Evolutionary conservation across 2,888 invertebrate species (phyloP).

Genomic region (Norana najaformis): DNA sequence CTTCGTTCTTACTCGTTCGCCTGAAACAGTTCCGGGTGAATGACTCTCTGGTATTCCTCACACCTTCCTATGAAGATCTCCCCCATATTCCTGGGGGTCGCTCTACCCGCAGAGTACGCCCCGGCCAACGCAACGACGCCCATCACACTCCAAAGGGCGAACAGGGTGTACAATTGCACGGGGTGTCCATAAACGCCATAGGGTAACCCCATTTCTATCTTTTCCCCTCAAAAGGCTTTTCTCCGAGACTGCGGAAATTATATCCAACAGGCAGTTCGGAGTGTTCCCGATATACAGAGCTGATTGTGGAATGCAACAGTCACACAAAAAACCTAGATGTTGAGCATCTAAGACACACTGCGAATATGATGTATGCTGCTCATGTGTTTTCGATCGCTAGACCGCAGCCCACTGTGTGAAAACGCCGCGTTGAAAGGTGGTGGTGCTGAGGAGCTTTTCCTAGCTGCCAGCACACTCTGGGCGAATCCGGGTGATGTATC

Average conservation of each 20-base stretch:
- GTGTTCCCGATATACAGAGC: too few relatives aligned
- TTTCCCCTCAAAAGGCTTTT: too few relatives aligned
- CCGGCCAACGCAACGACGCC: neutral
- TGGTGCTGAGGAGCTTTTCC: neutral
- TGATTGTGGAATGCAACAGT: too few relatives aligned
- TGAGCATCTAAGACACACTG: neutral
- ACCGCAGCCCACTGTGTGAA: neutral
- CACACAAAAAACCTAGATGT: neutral
- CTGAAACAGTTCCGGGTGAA: slow-evolving; percentile 25
- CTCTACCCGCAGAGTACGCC: neutral
- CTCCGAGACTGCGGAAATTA: too few relatives aligned
- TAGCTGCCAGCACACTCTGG: neutral
- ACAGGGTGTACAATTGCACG: neutral
- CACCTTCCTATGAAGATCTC: slow-evolving; percentile 34
- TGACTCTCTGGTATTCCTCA: slow-evolving; percentile 32
- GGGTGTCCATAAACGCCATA: neutral
- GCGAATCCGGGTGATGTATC: neutral
- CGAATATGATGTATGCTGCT: too few relatives aligned
- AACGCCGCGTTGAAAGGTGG: neutral
- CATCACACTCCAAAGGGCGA: neutral
- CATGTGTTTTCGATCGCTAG: too few relatives aligned
- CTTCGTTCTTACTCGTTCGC: neutral
- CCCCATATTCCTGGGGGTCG: slow-evolving; percentile 16
- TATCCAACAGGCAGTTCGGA: too few relatives aligned
- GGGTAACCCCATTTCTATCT: neutral